These are phyloP conservation scores for Apeira syringaria DNA, from an alignment of 2,888 invertebrate genomes.

Conservation along the genomic window DNA sequence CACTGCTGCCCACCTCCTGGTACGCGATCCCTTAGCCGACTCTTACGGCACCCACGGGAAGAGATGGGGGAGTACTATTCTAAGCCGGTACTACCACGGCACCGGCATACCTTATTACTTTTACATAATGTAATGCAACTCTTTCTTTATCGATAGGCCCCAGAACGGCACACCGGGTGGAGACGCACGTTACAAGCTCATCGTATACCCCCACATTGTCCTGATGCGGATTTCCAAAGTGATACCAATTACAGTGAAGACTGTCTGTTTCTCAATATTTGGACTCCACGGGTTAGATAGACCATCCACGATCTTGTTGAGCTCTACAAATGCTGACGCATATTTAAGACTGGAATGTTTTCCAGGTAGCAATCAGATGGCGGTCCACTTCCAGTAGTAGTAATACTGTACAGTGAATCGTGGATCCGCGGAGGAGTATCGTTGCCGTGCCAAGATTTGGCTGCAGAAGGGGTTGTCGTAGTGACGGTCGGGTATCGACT, in stretches of 20 bases:
- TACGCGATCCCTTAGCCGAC: too few relatives aligned
- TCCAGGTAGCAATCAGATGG: slow-evolving; percentile 76
- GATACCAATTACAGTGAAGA: slow-evolving; percentile 85
- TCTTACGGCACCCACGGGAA: too few relatives aligned
- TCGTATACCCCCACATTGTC: slow-evolving; percentile 88
- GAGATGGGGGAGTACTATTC: too few relatives aligned
- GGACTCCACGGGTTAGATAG: slow-evolving; percentile 89
- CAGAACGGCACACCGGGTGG: slow-evolving; percentile 88
- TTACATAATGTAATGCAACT: background rate
- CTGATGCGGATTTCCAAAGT: slow-evolving; percentile 54
- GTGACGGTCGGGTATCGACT: slow-evolving; percentile 88
- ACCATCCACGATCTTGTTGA: background rate
- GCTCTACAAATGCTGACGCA: too few relatives aligned
- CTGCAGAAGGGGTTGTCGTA: slow-evolving; percentile 87
- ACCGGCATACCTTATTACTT: too few relatives aligned
- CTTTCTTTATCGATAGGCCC: slow-evolving; percentile 76
- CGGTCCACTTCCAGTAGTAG: slow-evolving; percentile 85
- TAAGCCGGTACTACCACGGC: too few relatives aligned
- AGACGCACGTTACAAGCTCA: slow-evolving; percentile 87
- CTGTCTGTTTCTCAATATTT: slow-evolving; percentile 95
- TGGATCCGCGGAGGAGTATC: slow-evolving; percentile 79
- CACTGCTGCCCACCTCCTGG: too few relatives aligned
- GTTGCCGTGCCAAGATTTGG: slow-evolving; percentile 88
- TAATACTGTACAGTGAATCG: slow-evolving; percentile 87
- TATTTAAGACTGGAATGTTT: slow-evolving; percentile 37